Evolutionary conservation across 2,888 invertebrate species (phyloP).

Genomic region (Cerastoderma edule): DNA sequence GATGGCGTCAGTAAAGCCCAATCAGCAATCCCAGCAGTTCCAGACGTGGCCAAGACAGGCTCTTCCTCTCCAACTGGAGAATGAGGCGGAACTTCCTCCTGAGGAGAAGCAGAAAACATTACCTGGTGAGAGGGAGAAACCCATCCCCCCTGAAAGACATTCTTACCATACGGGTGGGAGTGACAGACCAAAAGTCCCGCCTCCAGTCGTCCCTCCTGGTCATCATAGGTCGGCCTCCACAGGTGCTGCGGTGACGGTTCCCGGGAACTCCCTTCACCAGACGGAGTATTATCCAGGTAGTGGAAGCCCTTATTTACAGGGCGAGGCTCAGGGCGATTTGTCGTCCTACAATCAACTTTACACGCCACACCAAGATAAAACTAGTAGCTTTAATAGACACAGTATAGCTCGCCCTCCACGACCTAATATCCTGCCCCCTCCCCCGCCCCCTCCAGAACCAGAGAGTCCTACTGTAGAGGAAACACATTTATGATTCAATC

Average conservation of each 20-base stretch:
- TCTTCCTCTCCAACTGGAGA: slow-evolving; percentile 42
- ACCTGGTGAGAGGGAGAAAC: slow-evolving; percentile 56
- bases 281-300: slow-evolving; percentile 21
- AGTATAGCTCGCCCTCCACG: slow-evolving; percentile 66
- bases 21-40: slow-evolving; percentile 40
- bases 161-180: slow-evolving; percentile 54
- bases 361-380: slow-evolving; percentile 41
- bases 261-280: slow-evolving; percentile 24
- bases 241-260: slow-evolving; percentile 60
- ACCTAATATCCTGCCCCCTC: slow-evolving; percentile 75
- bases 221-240: slow-evolving; percentile 78
- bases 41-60: slow-evolving; percentile 70
- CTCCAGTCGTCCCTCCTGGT: slow-evolving; percentile 65
- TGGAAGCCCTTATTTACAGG: slow-evolving; percentile 22
- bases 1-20: slow-evolving; percentile 65
- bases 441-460: slow-evolving; percentile 73
- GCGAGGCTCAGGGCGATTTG: slow-evolving; percentile 38
- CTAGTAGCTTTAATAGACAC: slow-evolving; percentile 61
- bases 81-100: slow-evolving; percentile 29
- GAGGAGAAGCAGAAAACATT: slow-evolving; percentile 51
- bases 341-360: slow-evolving; percentile 60
- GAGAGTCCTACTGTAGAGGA: slow-evolving; percentile 69
- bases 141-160: slow-evolving; percentile 56
- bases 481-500: slow-evolving; percentile 75
- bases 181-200: slow-evolving; percentile 73